phyloP scores from a whole-genome alignment of 2,888 invertebrate species.

The Stegophylla sp. region DNA sequence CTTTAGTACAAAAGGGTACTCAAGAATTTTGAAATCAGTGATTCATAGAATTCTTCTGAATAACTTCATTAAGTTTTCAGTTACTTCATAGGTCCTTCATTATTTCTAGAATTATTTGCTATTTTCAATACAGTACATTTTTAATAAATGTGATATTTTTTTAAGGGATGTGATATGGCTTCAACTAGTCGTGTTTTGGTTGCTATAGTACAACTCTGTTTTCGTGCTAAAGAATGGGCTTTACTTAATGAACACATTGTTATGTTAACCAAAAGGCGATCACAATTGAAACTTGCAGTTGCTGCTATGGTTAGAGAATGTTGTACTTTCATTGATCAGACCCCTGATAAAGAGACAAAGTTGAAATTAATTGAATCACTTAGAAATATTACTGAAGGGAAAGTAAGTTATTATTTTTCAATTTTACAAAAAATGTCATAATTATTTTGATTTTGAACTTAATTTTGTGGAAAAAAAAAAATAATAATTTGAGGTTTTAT shows the following conservation, averaged over 20 bases:
- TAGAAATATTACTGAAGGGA: conserved; percentile 94
- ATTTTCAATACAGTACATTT: too few relatives aligned
- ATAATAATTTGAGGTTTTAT: too few relatives aligned
- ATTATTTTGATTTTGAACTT: not conserved
- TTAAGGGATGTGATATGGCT: conserved; percentile 89
- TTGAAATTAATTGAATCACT: conserved; percentile 95
- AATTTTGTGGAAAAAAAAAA: too few relatives aligned
- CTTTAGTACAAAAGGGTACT: too few relatives aligned
- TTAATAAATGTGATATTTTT: conserved; percentile 57
- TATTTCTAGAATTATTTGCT: too few relatives aligned
- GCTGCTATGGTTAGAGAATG: conserved; percentile 97
- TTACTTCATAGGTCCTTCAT: too few relatives aligned
- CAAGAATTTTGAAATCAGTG: too few relatives aligned
- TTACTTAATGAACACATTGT: conserved; percentile 92
- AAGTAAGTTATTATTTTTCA: conserved; percentile 67
- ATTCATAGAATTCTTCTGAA: too few relatives aligned
- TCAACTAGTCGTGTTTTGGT: conserved; percentile 93
- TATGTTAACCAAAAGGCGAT: conserved; percentile 87
- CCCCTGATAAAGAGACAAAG: conserved; percentile 87
- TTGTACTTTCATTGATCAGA: conserved; percentile 88
- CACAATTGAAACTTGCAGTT: conserved; percentile 95
- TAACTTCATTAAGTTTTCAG: too few relatives aligned
- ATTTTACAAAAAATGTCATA: not conserved
- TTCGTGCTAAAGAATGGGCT: conserved; percentile 89
- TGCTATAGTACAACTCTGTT: conserved; percentile 89